phyloP scores from a whole-genome alignment of 2,113 vertebrate genomes.

The Ranitomeya imitator region DNA sequence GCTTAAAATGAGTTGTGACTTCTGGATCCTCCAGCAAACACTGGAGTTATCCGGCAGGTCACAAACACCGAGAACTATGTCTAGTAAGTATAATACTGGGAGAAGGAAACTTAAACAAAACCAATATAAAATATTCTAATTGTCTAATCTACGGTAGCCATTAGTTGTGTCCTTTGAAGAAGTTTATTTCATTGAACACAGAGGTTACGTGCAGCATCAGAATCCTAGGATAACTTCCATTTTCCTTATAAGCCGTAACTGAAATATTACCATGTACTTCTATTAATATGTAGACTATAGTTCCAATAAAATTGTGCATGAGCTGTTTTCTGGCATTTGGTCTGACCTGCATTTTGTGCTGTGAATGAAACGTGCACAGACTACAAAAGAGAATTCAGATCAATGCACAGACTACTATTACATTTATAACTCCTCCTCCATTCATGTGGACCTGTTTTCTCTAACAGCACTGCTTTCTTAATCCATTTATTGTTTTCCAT shows the following conservation, averaged over 20 bases:
- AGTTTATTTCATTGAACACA: background rate
- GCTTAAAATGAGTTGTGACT: no score
- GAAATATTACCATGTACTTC: background rate
- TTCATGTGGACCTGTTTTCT: constrained; percentile 7
- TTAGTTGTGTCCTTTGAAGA: background rate
- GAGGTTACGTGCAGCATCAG: background rate
- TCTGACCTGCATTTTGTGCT: constrained; percentile 17
- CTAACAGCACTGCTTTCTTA: background rate
- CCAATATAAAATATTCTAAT: no score
- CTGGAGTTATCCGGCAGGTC: no score
- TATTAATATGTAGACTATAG: constrained; percentile 13
- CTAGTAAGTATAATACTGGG: no score
- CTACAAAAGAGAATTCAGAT: constrained; percentile 20
- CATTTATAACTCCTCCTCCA: constrained; percentile 22
- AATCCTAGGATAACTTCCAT: background rate
- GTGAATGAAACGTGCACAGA: constrained; percentile 22
- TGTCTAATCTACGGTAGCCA: no score
- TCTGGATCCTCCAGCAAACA: no score
- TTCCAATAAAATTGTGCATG: constrained; percentile 20
- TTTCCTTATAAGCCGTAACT: background rate
- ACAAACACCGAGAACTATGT: no score
- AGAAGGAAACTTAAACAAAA: no score
- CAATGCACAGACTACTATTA: constrained; percentile 21
- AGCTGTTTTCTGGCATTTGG: constrained; percentile 27
- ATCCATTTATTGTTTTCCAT: background rate